A percentile compares a stretch with the other conserved stretches of the same genome.
Conservation (phyloP, 1,140 invertebrate genomes). For the Pissodes strobi region DNA sequence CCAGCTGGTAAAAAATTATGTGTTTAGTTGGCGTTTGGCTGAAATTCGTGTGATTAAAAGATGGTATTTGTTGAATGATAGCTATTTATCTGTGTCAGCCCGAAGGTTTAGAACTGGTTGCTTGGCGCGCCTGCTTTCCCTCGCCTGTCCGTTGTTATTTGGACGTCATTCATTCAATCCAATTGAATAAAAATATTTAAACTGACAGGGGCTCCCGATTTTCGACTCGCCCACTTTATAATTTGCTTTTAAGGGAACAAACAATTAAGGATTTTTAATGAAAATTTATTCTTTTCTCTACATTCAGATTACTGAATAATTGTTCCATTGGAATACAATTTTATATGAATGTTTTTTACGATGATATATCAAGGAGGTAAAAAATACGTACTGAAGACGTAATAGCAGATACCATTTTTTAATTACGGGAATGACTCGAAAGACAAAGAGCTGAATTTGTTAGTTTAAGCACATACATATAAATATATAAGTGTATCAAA, state of each 20-base stretch:
- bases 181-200: conserved; percentile 44
- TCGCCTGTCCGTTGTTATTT: conserved; percentile 38
- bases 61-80: conserved; percentile 44
- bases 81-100: conserved; percentile 42
- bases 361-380: no score
- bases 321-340: no score
- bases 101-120: conserved; percentile 40
- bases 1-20: conserved; percentile 35
- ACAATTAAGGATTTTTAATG: conserved; percentile 2
- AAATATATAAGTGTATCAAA: no score
- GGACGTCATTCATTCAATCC: conserved; percentile 39
- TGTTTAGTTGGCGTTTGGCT: conserved; percentile 39
- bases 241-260: conserved; percentile 16
- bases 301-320: no score
- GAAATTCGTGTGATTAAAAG: conserved; percentile 42
- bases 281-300: no score
- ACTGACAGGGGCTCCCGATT: conserved; percentile 23
- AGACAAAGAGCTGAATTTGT: no score
- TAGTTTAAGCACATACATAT: no score
- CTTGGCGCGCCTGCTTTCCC: conserved; percentile 27
- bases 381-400: no score
- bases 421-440: no score
- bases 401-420: no score
- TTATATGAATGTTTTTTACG: no score
- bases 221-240: conserved; percentile 24